These are phyloP conservation scores for Cygnus atratus DNA, from an alignment of 2,113 vertebrate species.

Conservation along the genomic window DNA sequence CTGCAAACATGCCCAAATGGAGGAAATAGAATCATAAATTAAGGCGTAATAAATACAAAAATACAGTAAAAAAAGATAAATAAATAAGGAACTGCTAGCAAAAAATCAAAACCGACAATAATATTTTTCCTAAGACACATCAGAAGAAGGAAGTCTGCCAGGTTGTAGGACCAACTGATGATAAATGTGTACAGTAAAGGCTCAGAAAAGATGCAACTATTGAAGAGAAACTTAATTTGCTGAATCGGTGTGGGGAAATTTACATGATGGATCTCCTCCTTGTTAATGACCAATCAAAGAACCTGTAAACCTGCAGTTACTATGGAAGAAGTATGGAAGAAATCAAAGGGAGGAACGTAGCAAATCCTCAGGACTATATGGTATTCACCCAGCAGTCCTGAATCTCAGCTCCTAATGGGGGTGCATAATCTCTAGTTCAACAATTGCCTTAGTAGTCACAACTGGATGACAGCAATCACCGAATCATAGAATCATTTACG, in stretches of 20 bases:
- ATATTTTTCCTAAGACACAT: neutral
- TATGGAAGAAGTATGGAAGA: neutral
- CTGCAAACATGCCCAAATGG: neutral
- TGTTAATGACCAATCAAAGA: neutral
- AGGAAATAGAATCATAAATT: neutral
- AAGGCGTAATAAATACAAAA: neutral
- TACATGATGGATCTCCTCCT: neutral
- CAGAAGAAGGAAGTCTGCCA: neutral
- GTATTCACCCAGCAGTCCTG: neutral
- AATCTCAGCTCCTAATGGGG: neutral
- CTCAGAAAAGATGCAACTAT: neutral
- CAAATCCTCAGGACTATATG: neutral
- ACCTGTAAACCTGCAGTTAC: neutral
- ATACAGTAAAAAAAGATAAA: neutral
- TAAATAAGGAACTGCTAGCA: neutral
- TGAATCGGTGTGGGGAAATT: neutral
- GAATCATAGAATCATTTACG: too few relatives aligned
- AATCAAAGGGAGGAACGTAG: neutral
- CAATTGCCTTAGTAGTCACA: neutral
- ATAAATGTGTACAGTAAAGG: neutral
- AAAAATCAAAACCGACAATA: neutral
- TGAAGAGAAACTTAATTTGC: neutral
- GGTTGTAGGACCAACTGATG: neutral
- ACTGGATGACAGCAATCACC: neutral
- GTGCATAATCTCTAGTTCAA: neutral